phyloP scores from a whole-genome alignment of 2,888 invertebrate species.

The Pammene fasciana region DNA sequence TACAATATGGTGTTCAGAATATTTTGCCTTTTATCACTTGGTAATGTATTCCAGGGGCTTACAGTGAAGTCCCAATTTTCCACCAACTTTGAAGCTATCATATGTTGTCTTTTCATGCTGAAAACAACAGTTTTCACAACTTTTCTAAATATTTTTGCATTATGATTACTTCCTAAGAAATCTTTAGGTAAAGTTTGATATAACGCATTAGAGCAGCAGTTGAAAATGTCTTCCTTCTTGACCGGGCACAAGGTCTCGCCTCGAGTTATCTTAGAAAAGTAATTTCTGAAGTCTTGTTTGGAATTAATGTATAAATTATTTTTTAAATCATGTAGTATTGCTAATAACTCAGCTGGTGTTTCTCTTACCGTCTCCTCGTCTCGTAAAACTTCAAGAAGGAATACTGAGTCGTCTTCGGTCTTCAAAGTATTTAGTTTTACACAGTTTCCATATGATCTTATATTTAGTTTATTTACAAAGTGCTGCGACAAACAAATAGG shows the following conservation, averaged over 20 bases:
- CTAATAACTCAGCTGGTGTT: constrained; percentile 51
- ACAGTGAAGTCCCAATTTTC: constrained; percentile 64
- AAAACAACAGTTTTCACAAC: constrained; percentile 59
- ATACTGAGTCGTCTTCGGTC: constrained; percentile 48
- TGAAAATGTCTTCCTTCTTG: constrained; percentile 60
- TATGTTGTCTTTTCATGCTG: constrained; percentile 72
- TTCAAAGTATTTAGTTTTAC: constrained; percentile 59
- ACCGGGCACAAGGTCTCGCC: constrained; percentile 53
- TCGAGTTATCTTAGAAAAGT: constrained; percentile 52
- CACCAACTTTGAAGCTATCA: constrained; percentile 54
- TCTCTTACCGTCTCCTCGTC: constrained; percentile 53
- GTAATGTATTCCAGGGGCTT: constrained; percentile 57
- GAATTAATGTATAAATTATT: constrained; percentile 56
- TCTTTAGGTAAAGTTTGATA: constrained; percentile 63
- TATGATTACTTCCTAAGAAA: constrained; percentile 64
- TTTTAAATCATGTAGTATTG: constrained; percentile 54
- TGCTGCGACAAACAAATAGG: constrained; percentile 65
- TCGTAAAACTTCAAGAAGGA: constrained; percentile 54
- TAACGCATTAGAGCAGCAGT: constrained; percentile 58
- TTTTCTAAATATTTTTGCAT: constrained; percentile 64
- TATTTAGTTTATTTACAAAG: constrained; percentile 74
- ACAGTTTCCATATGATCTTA: constrained; percentile 67
- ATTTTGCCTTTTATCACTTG: constrained; percentile 43
- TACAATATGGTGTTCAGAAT: constrained; percentile 55
- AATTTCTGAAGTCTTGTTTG: constrained; percentile 64